Base-by-base conservation (phyloP, 2,888 invertebrate species). In the Drosophila putrida region DNA sequence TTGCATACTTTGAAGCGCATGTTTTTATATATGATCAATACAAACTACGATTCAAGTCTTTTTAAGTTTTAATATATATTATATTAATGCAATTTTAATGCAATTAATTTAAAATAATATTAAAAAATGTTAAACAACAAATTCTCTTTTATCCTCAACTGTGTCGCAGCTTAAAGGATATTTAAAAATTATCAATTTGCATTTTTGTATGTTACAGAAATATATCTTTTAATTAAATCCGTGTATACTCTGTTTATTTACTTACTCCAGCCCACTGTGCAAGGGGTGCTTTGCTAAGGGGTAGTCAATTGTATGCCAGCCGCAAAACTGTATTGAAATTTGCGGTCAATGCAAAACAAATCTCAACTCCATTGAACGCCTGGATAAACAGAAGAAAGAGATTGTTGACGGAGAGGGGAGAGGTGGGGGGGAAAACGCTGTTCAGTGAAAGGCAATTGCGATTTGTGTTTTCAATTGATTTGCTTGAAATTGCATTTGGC, bases 301-400 rank as follows among this genome's bases (percentile, higher is more conserved):
- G 69, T 64, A 46, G 60, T 57, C 67, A 79, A 85, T 82, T 78
- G 84, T 39, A 66, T 55, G 67, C 75, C 71, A 69, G 64, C 83
- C 83, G 86, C 83, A 84, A 80, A 84, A 82, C 75, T 84, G 77
- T 84, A 84, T 84, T 84, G 83, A 84, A 84, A 88, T 85, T 84
- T 84, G 83, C 88, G 83, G 83, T 83, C 83, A 88, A 88, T 88
- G 85, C 77, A 77, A 83, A 83, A 82, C 83, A 83, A 83, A 80
- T 88, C 71, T 75, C 72, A 85, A 88, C 83, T 85, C 74, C 65
- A 71, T 69, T 84, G 72, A 68, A 77, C 68, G 75, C 55, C 70
- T 76, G 75, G 62, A 55, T 67, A 74, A 82, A 71, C 70, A 70
- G 73, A 25, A 53, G 51, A 43, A 20, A n/a, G 49, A 44, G 6